Evolutionary conservation across 2,797 vertebrate species (phyloP), one percentile per base, ranked within the genome.

Genomic region (Discoglossus pictus): DNA sequence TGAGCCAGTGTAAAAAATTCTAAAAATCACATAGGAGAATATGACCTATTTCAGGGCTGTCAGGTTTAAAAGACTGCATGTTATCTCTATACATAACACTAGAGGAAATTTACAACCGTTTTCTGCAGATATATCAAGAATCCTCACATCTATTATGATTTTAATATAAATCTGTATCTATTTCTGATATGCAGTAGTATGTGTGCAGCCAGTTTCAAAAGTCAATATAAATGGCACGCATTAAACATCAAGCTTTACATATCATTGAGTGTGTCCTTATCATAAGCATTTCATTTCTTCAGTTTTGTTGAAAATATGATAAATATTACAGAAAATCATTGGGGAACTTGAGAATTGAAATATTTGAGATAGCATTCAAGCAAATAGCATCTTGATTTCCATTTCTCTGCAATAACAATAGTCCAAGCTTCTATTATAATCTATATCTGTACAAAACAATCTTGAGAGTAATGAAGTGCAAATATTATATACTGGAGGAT

Each of bases 141-240:
- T 47, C 34, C 20, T 24, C 31, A 18, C n/a, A 6, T 48, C 24
- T 48, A 46, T 40, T 43, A 67, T 58, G 34, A 34, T 58, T 67
- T 67, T 48, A 34, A 39, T 50, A 35, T 58, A 50, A 17, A 67
- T 12, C 11, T 42, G n/a, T n/a, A 13, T 34, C 64, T 59, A 40
- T 59, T 58, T 50, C 21, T 50, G 44, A 67, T 40, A 67, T 27
- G 44, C 44, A 21, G 58, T 23, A 51, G 59, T 42, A 52, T 27
- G 42, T 43, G 39, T 15, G 46, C 24, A 59, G 20, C 43, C 24
- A n/a, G 40, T 59, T 23, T 43, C 60, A 59, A 43, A 58, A 58
- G 13, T 43, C 7, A 23, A 42, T 31, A 68, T 51, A 46, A 39
- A 11, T 31, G 31, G 18, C 3, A 44, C 7, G 25, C 12, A 8